A percentile compares a stretch with the other conserved stretches of the same genome.
Conservation (phyloP, 2,888 invertebrate species). For the Aphidius colemani region DNA sequence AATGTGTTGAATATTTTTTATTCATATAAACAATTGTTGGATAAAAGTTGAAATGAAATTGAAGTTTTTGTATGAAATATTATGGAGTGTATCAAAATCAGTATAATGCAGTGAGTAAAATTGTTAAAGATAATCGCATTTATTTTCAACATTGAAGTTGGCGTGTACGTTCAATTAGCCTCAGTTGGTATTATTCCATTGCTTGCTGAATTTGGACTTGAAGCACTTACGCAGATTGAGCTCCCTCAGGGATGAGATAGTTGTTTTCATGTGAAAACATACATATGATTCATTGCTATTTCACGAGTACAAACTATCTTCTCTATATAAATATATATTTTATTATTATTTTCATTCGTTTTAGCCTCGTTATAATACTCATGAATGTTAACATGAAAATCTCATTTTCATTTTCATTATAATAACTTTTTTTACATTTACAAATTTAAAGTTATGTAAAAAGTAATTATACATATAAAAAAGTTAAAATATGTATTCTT, state of each 20-base stretch:
- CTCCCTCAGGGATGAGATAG: slow-evolving; percentile 18
- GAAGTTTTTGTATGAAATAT: too few species aligned
- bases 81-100: too few species aligned
- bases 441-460: too few species aligned
- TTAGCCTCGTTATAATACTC: slow-evolving; percentile 1
- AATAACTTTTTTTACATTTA: too few species aligned
- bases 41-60: too few species aligned
- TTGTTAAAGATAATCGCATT: slow-evolving; percentile 24
- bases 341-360: slow-evolving; percentile 21
- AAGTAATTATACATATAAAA: too few species aligned
- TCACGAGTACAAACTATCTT: slow-evolving; percentile 17
- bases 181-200: slow-evolving; percentile 21
- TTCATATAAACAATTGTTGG: too few species aligned
- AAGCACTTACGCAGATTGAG: slow-evolving; percentile 28
- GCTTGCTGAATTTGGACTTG: slow-evolving; percentile 23
- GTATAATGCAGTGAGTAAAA: background rate
- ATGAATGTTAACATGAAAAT: too few species aligned
- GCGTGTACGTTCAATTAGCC: slow-evolving; percentile 27
- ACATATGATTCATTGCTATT: slow-evolving; percentile 22
- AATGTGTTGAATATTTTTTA: too few species aligned
- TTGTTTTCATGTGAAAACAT: slow-evolving; percentile 25
- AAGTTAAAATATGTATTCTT: too few species aligned
- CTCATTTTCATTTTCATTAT: too few species aligned
- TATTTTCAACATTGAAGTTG: slow-evolving; percentile 18
- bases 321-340: slow-evolving; percentile 10